These are phyloP conservation scores for Herminia tarsipennalis DNA, from an alignment of 2,888 invertebrate species.

Conservation along the genomic window DNA sequence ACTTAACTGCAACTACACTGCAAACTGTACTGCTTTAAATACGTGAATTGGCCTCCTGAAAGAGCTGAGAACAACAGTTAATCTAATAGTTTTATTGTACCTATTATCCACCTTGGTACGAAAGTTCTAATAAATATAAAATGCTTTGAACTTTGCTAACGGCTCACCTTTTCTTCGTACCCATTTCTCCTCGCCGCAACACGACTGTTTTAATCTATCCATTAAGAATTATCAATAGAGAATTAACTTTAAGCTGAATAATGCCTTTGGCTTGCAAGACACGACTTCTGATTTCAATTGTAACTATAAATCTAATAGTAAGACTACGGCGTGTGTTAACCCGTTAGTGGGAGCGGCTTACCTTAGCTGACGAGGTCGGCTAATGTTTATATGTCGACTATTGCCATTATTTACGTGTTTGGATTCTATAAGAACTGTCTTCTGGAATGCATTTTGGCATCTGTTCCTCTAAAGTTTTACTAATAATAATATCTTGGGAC, in stretches of 20 bases:
- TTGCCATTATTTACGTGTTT: conserved; percentile 30
- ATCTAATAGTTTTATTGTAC: no score
- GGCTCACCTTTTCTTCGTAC: conserved; percentile 2
- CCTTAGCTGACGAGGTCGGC: conserved; percentile 56
- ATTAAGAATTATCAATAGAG: conserved; percentile 39
- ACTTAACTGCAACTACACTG: no score
- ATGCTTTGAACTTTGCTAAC: not conserved
- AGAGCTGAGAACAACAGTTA: no score
- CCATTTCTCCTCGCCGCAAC: conserved; percentile 4
- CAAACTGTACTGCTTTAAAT: no score
- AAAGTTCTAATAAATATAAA: not conserved
- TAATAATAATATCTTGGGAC: no score
- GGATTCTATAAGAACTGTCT: conserved; percentile 4
- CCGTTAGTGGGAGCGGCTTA: conserved; percentile 53
- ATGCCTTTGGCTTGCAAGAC: conserved; percentile 55
- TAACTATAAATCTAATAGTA: conserved; percentile 55
- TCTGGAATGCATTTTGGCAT: conserved; percentile 28
- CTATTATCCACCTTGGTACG: no score
- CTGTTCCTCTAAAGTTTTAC: no score
- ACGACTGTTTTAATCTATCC: conserved; percentile 34
- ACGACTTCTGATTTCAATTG: conserved; percentile 62
- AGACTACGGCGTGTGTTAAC: conserved; percentile 40
- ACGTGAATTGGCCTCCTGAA: no score
- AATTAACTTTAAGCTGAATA: conserved; percentile 48
- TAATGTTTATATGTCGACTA: conserved; percentile 47